phyloP scores from a whole-genome alignment of 2,888 invertebrate species.

The Tineola bisselliella region DNA sequence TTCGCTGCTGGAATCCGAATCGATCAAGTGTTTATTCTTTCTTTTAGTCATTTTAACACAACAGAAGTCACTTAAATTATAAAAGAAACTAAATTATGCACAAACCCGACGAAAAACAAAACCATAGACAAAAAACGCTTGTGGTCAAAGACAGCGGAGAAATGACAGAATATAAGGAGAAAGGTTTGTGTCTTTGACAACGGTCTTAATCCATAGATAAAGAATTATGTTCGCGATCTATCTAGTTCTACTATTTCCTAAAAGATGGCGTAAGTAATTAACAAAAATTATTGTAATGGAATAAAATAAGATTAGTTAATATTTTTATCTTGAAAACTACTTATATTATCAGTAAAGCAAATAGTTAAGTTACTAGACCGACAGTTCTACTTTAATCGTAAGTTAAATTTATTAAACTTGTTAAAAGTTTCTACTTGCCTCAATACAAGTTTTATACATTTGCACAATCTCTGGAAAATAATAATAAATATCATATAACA shows the following conservation, averaged over 20 bases:
- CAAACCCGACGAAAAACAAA: constrained; percentile 17
- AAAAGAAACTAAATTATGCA: constrained; percentile 22
- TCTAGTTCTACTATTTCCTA: neutral
- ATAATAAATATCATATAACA: no score
- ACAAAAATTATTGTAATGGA: no score
- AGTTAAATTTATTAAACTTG: no score
- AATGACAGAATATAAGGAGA: neutral
- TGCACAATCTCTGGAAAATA: no score
- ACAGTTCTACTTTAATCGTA: no score
- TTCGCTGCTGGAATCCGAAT: constrained; percentile 84
- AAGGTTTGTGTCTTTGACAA: neutral
- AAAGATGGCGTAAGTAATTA: neutral
- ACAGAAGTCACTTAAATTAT: constrained; percentile 23
- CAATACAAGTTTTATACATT: no score
- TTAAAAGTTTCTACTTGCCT: no score
- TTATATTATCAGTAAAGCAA: no score
- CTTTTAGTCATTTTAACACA: constrained; percentile 78
- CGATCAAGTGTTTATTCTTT: constrained; percentile 83
- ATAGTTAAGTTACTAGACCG: no score
- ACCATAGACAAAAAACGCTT: constrained; percentile 15
- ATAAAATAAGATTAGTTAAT: no score
- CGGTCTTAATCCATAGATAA: neutral
- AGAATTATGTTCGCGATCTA: neutral
- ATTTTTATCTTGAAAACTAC: no score
- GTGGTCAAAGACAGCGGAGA: neutral